Percentiles rank a stretch among this genome's conserved stretches.
Conservation (phyloP, 2,113 vertebrate genomes). For the Corydoras sp. region DNA sequence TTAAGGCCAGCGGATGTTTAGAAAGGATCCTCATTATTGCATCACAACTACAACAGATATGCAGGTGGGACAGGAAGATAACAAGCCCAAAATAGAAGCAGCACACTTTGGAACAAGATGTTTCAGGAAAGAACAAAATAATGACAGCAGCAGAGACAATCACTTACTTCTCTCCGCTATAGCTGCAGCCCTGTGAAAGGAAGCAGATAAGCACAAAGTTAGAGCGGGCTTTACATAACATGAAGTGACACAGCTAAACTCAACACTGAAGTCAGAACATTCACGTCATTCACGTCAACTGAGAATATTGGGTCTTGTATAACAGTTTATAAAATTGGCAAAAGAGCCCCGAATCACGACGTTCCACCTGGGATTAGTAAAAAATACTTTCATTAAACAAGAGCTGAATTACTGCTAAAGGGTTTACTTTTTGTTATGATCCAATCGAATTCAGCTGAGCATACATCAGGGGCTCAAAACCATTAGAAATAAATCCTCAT, state of each 20-base stretch:
- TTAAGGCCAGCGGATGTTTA: background rate
- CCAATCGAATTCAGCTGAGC: no score
- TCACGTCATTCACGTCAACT: no score
- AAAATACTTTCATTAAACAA: no score
- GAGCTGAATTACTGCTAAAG: no score
- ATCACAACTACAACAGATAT: background rate
- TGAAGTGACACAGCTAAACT: constrained; percentile 16
- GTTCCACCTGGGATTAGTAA: no score
- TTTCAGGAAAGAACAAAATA: constrained; percentile 24
- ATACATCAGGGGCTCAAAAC: no score
- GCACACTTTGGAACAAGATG: constrained; percentile 23
- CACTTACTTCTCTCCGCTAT: constrained; percentile 97
- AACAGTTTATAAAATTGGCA: constrained; percentile 7
- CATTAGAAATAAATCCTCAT: no score
- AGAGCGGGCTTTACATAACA: constrained; percentile 50
- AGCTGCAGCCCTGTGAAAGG: constrained; percentile 80
- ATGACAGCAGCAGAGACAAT: constrained; percentile 39
- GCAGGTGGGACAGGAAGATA: background rate
- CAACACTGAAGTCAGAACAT: constrained; percentile 49
- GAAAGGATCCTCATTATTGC: constrained; percentile 5
- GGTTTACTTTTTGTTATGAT: no score
- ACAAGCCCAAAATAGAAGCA: constrained; percentile 19
- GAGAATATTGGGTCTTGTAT: background rate
- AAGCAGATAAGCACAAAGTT: constrained; percentile 47
- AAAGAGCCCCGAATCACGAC: no score